These are phyloP conservation scores for Drosophila cardini DNA, from an alignment of 1,140 invertebrate genomes.

Conservation along the genomic window DNA sequence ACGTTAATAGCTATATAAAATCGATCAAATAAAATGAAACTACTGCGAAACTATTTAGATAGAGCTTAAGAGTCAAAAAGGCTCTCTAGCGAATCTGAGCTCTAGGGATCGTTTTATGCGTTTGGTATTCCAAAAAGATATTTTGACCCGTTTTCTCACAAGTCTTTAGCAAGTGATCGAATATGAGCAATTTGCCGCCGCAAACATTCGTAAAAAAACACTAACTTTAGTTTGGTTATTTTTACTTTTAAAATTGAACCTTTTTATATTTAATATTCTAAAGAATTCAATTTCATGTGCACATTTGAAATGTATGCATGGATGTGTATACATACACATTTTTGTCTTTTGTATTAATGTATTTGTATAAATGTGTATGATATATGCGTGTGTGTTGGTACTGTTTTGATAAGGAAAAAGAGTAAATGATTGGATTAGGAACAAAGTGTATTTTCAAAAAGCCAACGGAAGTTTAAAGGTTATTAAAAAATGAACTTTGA, in stretches of 20 bases:
- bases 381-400: no score
- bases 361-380: background rate
- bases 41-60: no score
- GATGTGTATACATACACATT: background rate
- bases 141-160: no score
- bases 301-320: background rate
- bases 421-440: conserved; percentile 1
- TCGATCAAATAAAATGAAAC: no score
- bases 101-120: no score
- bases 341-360: background rate
- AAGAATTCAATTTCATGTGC: background rate
- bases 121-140: no score
- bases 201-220: no score
- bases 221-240: background rate
- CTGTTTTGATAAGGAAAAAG: conserved; percentile 7
- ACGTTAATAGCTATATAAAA: no score
- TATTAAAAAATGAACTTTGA: conserved; percentile 41
- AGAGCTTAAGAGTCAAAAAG: no score
- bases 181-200: no score
- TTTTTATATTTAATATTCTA: background rate
- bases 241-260: background rate
- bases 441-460: conserved; percentile 28
- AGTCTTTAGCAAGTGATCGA: no score
- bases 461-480: conserved; percentile 39
- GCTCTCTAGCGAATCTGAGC: no score